Evolutionary conservation across 2,113 vertebrate genomes (phyloP), one percentile per base, ranked within the genome.

Genomic region (Piaya cayana): DNA sequence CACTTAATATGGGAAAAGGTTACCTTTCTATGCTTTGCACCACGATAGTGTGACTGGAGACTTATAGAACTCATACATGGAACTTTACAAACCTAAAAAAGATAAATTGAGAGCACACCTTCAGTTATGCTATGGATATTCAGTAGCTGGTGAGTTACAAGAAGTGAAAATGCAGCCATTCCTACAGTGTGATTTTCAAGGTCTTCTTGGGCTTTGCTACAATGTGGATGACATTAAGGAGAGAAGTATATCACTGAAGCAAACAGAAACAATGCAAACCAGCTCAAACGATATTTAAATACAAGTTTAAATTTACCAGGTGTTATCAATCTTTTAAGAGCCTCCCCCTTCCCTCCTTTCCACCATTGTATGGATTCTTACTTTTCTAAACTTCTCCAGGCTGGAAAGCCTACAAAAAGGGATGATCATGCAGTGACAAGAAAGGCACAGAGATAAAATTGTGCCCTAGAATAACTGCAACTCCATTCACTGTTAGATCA

Each of bases 21-120:
- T 97, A 97, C 96, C 96, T 96, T 97, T 91, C 65, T 95, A 7
- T 97, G 96, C 74, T 91, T 97, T 74, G 72, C 64, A 80, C 96
- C 97, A 87, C 89, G 62, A 23, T 88, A 97, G 93, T 97, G 95
- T 30, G 87, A 94, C 90, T 95, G 96, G 69, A 96, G 95, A 59
- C 62, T 93, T 75, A 85, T 27, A 49, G 93, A 88, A 65, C 92
- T 90, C 91, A 88, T 81, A 77, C 97, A 96, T 3, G 67, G 93
- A 82, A 97, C 84, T 53, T 92, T 88, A 89, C 96, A 97, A 70
- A 97, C 37, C 95, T 97, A 67, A 59, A 92, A 92, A 45, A 89
- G 52, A 91, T 19, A 74, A 92, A 92, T n/a, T 47, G 60, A 82
- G 94, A 92, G 82, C 13, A 92, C 25, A 52, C 47, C 15, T 52